These are phyloP conservation scores for Paramormyrops hopkinsi DNA, from an alignment of 2,797 vertebrate genomes.

Conservation along the genomic window DNA sequence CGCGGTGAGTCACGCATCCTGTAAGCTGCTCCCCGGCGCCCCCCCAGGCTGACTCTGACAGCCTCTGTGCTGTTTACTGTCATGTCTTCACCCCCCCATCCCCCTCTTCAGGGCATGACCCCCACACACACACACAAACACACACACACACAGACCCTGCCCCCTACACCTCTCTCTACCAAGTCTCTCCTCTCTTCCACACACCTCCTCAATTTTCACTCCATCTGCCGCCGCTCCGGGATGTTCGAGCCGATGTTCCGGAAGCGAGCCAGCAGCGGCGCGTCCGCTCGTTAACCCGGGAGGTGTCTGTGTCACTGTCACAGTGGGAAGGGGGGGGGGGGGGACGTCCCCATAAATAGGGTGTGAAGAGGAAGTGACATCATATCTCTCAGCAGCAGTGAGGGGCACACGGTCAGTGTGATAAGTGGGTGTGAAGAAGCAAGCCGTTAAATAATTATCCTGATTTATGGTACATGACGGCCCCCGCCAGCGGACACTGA, in stretches of 20 bases:
- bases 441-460: not conserved
- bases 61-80: conserved; percentile 1
- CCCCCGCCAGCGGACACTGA: not conserved
- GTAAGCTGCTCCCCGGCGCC: not conserved
- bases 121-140: conserved; percentile 28
- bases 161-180: too few species aligned
- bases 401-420: not conserved
- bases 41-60: not conserved
- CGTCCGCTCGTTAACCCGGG: not conserved
- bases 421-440: not conserved
- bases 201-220: not conserved
- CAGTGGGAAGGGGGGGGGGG: not conserved
- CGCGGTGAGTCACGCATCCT: not conserved
- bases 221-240: not conserved
- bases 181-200: not conserved
- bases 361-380: conserved; percentile 4
- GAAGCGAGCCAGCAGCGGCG: not conserved
- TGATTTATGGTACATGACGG: not conserved
- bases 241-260: not conserved
- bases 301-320: not conserved
- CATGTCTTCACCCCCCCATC: not conserved
- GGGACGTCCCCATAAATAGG: not conserved
- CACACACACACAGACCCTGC: conserved; percentile 28
- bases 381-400: not conserved
- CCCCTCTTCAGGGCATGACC: not conserved